Conservation (phyloP, 2,888 invertebrate species). For the Diploptera punctata region DNA sequence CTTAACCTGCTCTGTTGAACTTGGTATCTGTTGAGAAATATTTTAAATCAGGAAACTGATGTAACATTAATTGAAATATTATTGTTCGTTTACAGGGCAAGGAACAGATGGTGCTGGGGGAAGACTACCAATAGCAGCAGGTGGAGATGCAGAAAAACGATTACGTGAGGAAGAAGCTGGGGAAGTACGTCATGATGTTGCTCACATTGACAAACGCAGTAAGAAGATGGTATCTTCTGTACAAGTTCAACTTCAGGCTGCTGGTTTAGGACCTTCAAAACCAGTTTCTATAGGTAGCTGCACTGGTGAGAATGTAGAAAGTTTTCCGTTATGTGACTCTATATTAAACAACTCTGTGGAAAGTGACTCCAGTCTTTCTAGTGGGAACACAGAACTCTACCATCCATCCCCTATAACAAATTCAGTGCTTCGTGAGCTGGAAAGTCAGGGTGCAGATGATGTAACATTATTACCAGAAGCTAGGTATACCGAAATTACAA, state of each 20-base stretch:
- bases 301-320: not conserved
- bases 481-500: constrained; percentile 37
- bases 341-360: not conserved
- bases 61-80: no score
- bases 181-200: constrained; percentile 39
- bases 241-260: constrained; percentile 67
- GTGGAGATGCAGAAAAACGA: constrained; percentile 38
- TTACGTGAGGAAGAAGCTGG: constrained; percentile 40
- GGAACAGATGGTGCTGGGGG: not conserved
- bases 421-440: constrained; percentile 53
- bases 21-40: no score
- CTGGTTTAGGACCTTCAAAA: constrained; percentile 55
- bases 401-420: constrained; percentile 48
- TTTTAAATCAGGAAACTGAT: no score
- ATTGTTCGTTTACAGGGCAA: constrained; percentile 23
- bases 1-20: no score
- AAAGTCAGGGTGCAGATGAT: constrained; percentile 41
- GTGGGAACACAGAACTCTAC: not conserved
- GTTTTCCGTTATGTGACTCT: not conserved
- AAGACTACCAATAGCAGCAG: not conserved
- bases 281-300: constrained; percentile 22
- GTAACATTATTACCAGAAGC: constrained; percentile 22
- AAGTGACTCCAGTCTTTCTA: not conserved
- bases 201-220: constrained; percentile 41
- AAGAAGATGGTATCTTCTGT: constrained; percentile 64